Evolutionary conservation across 1,140 invertebrate genomes (phyloP), one percentile per base, ranked within the genome.

Genomic region (Lepidurus packardi): DNA sequence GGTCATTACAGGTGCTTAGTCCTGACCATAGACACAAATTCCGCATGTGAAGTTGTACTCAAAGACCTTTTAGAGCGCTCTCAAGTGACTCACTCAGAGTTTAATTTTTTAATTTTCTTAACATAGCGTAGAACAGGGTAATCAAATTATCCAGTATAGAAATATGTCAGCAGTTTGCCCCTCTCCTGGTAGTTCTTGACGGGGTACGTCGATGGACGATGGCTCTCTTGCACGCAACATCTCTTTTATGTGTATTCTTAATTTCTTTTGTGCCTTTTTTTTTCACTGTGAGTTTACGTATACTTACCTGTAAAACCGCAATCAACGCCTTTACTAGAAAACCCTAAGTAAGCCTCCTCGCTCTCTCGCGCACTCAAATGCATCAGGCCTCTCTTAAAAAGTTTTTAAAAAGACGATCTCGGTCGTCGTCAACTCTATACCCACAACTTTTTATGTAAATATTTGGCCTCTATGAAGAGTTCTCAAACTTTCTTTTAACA

Each of bases 121-220:
- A 47, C 53, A n/a, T 65, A 65, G 21, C 53, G 53, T 65, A 65
- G 4, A 65, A 21, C 53, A 65, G 53, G 53, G 53, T 65, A 65
- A 65, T 65, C 53, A 65, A 65, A 65, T 65, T 65, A 65, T 65
- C 53, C 53, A 21, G 53, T 65, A 65, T 65, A n/a, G 53, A 65
- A 65, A 65, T 65, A 21, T 65, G 53, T 21, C 21, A 65, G 53
- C 10, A 65, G 53, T 65, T 65, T 65, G 53, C 53, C 53, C 53
- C 21, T 65, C 21, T 34, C 34, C 53, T 21, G 16, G 53, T 65
- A 65, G 53, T 65, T 65, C 34, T 65, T 21, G 53, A 65, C 53
- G 53, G 53, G 53, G n/a, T 65, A 9, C 13, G n/a, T 21, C 53
- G 13, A 65, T 65, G 53, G 53, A 65, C 53, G 53, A 65, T 65